Percentiles rank a stretch among this genome's conserved stretches.
phyloP scores from a whole-genome alignment of 2,113 vertebrate species.

The Sinocyclocheilus anophthalmus region DNA sequence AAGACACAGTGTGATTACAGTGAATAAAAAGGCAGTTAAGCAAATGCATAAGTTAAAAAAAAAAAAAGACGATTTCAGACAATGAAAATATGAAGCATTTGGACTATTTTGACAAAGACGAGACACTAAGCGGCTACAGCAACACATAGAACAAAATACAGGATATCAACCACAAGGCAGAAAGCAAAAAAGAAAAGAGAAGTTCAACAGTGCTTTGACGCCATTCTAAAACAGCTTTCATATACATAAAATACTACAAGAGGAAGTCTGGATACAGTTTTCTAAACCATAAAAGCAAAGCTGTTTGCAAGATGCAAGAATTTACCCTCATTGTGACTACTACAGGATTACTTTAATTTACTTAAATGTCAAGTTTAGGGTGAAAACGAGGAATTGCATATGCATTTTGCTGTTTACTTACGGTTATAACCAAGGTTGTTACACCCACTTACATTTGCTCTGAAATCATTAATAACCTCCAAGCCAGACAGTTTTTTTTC shows the following conservation, averaged over 20 bases:
- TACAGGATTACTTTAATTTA: neutral
- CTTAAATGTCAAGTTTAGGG: neutral
- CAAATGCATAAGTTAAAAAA: slow-evolving; percentile 26
- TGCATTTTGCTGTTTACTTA: slow-evolving; percentile 7
- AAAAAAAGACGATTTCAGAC: neutral
- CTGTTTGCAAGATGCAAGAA: neutral
- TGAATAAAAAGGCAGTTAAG: slow-evolving; percentile 29
- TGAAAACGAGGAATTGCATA: slow-evolving; percentile 18
- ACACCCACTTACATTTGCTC: neutral
- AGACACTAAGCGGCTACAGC: neutral
- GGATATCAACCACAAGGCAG: neutral
- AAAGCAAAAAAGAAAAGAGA: neutral
- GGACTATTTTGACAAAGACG: slow-evolving; percentile 21
- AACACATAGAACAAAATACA: neutral
- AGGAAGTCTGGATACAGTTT: neutral
- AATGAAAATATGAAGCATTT: slow-evolving; percentile 39
- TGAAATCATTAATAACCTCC: neutral
- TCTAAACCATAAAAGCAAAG: neutral
- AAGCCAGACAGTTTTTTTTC: neutral
- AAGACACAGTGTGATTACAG: slow-evolving; percentile 37
- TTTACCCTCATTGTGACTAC: neutral
- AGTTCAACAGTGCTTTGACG: neutral
- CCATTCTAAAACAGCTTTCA: slow-evolving; percentile 21
- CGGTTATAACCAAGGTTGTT: neutral
- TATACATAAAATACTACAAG: slow-evolving; percentile 25